phyloP scores from a whole-genome alignment of 2,888 invertebrate species.

The Bibio marci region DNA sequence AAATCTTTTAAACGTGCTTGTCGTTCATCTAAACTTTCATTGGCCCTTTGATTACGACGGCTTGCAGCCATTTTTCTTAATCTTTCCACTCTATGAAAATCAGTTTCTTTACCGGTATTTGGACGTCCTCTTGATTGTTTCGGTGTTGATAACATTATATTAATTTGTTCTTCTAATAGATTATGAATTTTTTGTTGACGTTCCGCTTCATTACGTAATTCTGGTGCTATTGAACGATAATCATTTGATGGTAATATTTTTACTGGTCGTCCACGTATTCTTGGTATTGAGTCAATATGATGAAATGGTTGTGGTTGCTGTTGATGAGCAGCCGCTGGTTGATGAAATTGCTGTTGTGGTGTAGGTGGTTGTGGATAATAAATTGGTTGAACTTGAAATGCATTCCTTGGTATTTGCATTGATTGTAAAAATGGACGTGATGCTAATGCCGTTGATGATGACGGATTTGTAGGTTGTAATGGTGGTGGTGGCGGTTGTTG shows the following conservation, averaged over 20 bases:
- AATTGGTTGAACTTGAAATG: neutral
- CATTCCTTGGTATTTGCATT: neutral
- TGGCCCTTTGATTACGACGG: slow-evolving; percentile 25
- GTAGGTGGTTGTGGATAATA: neutral
- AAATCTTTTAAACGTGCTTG: slow-evolving; percentile 22
- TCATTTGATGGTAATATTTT: slow-evolving; percentile 16
- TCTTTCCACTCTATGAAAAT: slow-evolving; percentile 24
- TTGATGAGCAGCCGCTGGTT: too few species aligned
- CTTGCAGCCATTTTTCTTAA: slow-evolving; percentile 27
- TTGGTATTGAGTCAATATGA: neutral
- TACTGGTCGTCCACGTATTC: slow-evolving; percentile 26
- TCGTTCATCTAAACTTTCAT: slow-evolving; percentile 26
- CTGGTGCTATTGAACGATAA: slow-evolving; percentile 10
- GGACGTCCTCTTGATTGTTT: slow-evolving; percentile 18
- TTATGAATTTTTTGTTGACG: slow-evolving; percentile 24
- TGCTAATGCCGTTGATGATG: slow-evolving; percentile 16
- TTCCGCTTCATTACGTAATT: slow-evolving; percentile 15
- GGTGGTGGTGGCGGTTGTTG: slow-evolving; percentile 15
- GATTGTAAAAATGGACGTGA: neutral
- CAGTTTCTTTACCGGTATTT: slow-evolving; percentile 24
- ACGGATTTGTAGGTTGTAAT: slow-evolving; percentile 19
- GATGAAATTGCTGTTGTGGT: neutral
- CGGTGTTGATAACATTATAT: slow-evolving; percentile 21
- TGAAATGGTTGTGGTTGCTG: too few species aligned
- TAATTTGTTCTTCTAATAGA: slow-evolving; percentile 26